These are phyloP conservation scores for Glossosoma conforme DNA, from an alignment of 1,140 invertebrate species.

Conservation along the genomic window DNA sequence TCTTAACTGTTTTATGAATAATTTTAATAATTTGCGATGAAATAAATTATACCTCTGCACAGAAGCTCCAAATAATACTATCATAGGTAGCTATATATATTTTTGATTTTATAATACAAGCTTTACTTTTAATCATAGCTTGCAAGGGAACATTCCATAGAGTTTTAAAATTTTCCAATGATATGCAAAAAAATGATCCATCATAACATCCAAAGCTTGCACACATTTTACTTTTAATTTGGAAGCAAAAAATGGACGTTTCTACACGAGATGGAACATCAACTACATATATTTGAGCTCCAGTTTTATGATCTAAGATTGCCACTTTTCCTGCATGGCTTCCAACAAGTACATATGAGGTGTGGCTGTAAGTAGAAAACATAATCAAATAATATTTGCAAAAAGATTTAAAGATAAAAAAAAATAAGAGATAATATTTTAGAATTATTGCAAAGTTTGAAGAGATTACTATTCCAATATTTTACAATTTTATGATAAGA, in stretches of 20 bases:
- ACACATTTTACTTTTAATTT: constrained; percentile 26
- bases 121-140: constrained; percentile 63
- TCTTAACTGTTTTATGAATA: not conserved
- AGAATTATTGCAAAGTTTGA: too few species aligned
- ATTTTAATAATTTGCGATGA: not conserved
- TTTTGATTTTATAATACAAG: constrained; percentile 41
- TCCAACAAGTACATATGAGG: constrained; percentile 49
- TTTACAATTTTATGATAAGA: too few species aligned
- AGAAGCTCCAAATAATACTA: constrained; percentile 57
- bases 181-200: constrained; percentile 58
- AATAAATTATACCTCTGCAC: constrained; percentile 40
- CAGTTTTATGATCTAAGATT: constrained; percentile 46
- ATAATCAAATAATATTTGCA: constrained; percentile 15
- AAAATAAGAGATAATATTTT: too few species aligned
- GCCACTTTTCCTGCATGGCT: constrained; percentile 59
- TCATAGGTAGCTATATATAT: constrained; percentile 69
- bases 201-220: constrained; percentile 62
- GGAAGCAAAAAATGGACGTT: constrained; percentile 38
- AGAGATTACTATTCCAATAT: too few species aligned
- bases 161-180: constrained; percentile 49
- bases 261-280: constrained; percentile 40
- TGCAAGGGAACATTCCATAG: constrained; percentile 58
- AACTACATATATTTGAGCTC: constrained; percentile 38
- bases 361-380: constrained; percentile 10
- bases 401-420: too few species aligned